Percentiles rank a stretch among this genome's conserved stretches.
Conservation (phyloP, 2,113 vertebrate genomes). For the Orcinus orca region DNA sequence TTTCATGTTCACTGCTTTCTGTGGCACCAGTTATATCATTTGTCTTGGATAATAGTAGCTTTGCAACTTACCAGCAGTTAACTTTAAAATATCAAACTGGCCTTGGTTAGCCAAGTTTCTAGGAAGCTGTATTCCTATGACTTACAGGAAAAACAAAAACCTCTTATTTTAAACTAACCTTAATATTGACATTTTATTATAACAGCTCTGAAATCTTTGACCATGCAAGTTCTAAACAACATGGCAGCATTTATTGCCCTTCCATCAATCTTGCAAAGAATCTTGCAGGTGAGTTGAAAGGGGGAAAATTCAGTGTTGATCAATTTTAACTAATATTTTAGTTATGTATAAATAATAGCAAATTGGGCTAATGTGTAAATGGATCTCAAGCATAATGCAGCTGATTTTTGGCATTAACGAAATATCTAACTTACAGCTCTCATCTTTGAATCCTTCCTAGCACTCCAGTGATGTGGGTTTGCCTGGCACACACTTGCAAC, state of each 20-base stretch:
- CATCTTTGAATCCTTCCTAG: not conserved
- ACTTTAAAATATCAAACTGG: constrained; percentile 40
- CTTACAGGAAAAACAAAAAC: not conserved
- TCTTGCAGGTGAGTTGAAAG: constrained; percentile 90
- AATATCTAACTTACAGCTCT: not conserved
- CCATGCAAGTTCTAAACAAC: constrained; percentile 95
- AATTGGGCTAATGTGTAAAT: not conserved
- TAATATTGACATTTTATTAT: constrained; percentile 60
- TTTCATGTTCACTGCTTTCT: not conserved
- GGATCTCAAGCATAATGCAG: not conserved
- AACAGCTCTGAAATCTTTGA: constrained; percentile 93
- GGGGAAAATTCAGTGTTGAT: not conserved
- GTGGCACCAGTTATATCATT: not conserved
- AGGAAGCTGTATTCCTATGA: not conserved
- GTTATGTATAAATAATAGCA: not conserved
- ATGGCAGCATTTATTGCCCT: constrained; percentile 96
- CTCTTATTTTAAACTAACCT: constrained; percentile 18
- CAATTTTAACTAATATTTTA: not conserved
- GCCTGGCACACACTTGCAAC: not conserved
- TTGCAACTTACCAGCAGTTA: constrained; percentile 7
- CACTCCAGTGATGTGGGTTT: not conserved
- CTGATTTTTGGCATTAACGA: not conserved
- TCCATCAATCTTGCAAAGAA: constrained; percentile 94
- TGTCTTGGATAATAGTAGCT: not conserved
- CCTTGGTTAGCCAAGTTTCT: not conserved